Conservation (phyloP, 2,888 invertebrate genomes). For the Eudasyphora cyanicolor region DNA sequence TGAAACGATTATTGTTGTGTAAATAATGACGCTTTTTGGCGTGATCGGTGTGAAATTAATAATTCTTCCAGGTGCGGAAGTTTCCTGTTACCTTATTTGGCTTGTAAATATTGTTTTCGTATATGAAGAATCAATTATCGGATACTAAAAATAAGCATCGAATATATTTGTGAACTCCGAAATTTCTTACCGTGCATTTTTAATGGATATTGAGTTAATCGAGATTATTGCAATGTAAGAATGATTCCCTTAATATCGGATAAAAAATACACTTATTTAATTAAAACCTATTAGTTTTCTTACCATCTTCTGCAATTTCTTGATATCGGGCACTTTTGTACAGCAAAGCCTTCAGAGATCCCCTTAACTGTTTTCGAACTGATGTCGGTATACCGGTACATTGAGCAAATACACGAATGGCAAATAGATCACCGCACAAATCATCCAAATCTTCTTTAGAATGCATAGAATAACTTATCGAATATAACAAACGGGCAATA, state of each 20-base stretch:
- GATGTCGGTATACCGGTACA: conserved; percentile 78
- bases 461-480: conserved; percentile 79
- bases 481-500: conserved; percentile 79
- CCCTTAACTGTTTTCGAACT: conserved; percentile 78
- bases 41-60: too few species aligned
- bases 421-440: conserved; percentile 79
- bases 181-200: too few species aligned
- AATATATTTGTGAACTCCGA: too few species aligned
- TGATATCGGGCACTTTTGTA: conserved; percentile 76
- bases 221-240: too few species aligned
- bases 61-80: too few species aligned
- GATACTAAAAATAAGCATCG: too few species aligned
- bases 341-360: conserved; percentile 76
- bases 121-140: too few species aligned
- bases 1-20: too few species aligned
- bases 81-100: too few species aligned
- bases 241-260: not conserved
- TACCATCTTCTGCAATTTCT: conserved; percentile 76
- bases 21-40: too few species aligned
- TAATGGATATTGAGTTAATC: too few species aligned
- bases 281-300: conserved; percentile 13
- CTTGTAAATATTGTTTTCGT: too few species aligned
- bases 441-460: conserved; percentile 80
- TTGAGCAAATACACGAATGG: conserved; percentile 79
- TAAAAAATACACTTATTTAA: not conserved